Evolutionary conservation across 2,113 vertebrate species (phyloP), one percentile per base, ranked within the genome.

Genomic region (Mirza zaza): DNA sequence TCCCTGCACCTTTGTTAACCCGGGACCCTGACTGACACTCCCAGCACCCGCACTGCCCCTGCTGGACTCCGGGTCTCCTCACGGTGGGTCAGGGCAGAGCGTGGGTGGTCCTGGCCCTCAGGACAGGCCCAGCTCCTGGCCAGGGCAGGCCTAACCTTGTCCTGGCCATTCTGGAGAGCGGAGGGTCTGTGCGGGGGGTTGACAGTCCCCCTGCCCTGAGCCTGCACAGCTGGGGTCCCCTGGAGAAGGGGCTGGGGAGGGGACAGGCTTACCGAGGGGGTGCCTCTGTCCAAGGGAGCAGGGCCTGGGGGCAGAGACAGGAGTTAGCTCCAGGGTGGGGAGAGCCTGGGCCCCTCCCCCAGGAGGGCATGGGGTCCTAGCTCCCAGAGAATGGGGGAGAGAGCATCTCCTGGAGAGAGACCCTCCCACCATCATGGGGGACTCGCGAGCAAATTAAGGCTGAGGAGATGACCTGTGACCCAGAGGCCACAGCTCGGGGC

Each of bases 91-190:
- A 57, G 48, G n/a, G 17, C 42, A 57, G n/a, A 36, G 9, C 8
- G 0, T 23, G 52, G 21, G 8, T 27, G 27, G 6, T 57, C 18
- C 20, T 48, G n/a, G 0, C 10, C n/a, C 14, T n/a, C 39, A 83
- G 20, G 3, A 1, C 0, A 8, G 61, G 5, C 34, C 45, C 13
- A 32, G 42, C 0, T 65, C 25, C 18, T 21, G 7, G 39, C 14
- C 3, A 34, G 57, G 39, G 5, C 0, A 1, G 12, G 5, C 4
- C 15, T 36, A 2, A 2, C 10, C 18, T 23, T 82, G 13, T n/a
- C 20, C 27, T 82, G 50, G 12, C 29, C 27, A 0, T 18, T 86
- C 45, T 73, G 14, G 20, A 27, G 61, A 8, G n/a, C 12, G 10
- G 10, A 45, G 23, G 23, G 6, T 63, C 21, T 45, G 34, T 42